Evolutionary conservation across 2,888 invertebrate species (phyloP), one percentile per base, ranked within the genome.

Genomic region (Cataglyphis rosenhaueri): DNA sequence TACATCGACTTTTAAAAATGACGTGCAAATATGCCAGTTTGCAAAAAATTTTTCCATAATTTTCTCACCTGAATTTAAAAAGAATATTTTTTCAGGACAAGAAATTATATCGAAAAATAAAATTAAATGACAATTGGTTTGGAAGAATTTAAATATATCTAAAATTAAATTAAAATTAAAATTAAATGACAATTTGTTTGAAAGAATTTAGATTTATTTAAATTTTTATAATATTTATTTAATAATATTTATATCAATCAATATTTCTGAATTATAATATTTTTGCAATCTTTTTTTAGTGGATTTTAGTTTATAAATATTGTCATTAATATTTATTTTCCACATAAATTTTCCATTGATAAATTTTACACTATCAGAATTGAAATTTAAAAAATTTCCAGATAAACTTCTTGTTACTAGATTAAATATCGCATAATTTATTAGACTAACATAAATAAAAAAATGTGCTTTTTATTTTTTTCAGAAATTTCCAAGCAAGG

Each of bases 1-100:
- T 25, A 57, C 59, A 41, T 73, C 41, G 41, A 73, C 29, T 73
- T 73, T 44, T 41, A 59, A 59, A 32, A 73, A 57, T 71, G 18
- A 38, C 12, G 8, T 25, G 55, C 35, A n/a, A 9, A 61, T 61
- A 18, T 59, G 18, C 38, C 18, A 32, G 29, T 29, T 29, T 44
- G 29, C 4, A 41, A n/a, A 55, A 44, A 61, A 8, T 59, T 3
- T 15, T n/a, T 61, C 41, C n/a, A 1, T 38, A 73, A 73, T 41
- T 73, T 61, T 4, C 2, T 21, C n/a, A 12, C 52, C 29, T 55
- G 3, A 10, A 71, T 35, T 71, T 18, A 10, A 10, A 8, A 12
- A 6, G 21, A n/a, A 25, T 6, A 15, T 70, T 15, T 70, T 25
- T 57, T 21, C n/a, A 15, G n/a, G 21, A 21, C 4, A 2, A 8